Conservation (phyloP, 2,113 vertebrate species). For the Scatophagus argus region DNA sequence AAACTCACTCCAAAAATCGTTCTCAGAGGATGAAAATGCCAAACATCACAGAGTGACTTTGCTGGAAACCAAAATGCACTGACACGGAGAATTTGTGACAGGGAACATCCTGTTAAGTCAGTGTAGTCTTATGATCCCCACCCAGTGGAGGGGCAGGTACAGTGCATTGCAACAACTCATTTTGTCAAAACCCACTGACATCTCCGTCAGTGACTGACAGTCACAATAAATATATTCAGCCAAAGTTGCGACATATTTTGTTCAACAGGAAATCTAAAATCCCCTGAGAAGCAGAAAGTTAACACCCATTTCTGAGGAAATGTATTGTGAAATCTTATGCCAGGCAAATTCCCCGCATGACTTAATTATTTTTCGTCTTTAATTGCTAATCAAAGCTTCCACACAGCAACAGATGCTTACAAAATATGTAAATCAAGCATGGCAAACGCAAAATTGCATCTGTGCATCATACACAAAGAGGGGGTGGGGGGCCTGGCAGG, state of each 20-base stretch:
- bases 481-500: background rate
- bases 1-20: background rate
- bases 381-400: slow-evolving; percentile 48
- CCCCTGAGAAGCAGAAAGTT: background rate
- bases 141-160: slow-evolving; percentile 2
- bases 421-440: slow-evolving; percentile 36
- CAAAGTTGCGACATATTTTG: background rate
- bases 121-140: slow-evolving; percentile 40
- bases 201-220: background rate
- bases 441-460: slow-evolving; percentile 43
- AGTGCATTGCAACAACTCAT: slow-evolving; percentile 23
- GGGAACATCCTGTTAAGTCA: slow-evolving; percentile 22
- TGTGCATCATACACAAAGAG: slow-evolving; percentile 15
- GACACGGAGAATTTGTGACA: background rate
- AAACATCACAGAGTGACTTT: slow-evolving; percentile 16
- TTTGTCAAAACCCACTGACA: slow-evolving; percentile 2
- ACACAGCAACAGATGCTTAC: slow-evolving; percentile 58
- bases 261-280: slow-evolving; percentile 4
- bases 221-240: background rate
- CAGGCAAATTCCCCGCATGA: slow-evolving; percentile 10
- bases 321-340: slow-evolving; percentile 16
- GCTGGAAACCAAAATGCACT: slow-evolving; percentile 36
- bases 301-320: slow-evolving; percentile 8
- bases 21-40: slow-evolving; percentile 20
- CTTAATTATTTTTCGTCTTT: slow-evolving; percentile 31